These are phyloP conservation scores for Irena cyanogastra DNA, from an alignment of 2,113 vertebrate genomes.

Conservation along the genomic window DNA sequence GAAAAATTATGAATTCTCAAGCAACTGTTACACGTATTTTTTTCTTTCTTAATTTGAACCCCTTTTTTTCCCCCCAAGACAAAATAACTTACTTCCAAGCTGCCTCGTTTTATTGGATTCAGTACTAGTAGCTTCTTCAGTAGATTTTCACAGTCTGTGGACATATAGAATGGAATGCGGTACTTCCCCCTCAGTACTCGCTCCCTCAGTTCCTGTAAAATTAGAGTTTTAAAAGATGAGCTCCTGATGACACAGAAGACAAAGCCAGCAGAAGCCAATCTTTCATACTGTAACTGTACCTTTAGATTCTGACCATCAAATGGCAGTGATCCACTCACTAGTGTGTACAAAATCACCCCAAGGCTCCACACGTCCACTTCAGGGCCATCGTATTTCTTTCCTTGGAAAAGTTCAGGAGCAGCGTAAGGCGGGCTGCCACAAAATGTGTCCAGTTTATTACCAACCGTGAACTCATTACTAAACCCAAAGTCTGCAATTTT, in stretches of 20 bases:
- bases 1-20: background rate
- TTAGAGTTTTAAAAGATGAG: background rate
- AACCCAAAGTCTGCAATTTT: conserved; percentile 99
- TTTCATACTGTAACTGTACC: conserved; percentile 65
- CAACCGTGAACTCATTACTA: conserved; percentile 95
- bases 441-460: conserved; percentile 96
- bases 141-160: conserved; percentile 98
- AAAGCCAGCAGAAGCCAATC: background rate
- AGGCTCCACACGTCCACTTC: conserved; percentile 98
- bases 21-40: background rate
- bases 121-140: conserved; percentile 94
- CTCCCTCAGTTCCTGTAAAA: conserved; percentile 87
- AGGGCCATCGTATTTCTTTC: conserved; percentile 94
- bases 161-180: conserved; percentile 99
- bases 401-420: conserved; percentile 95
- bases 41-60: background rate
- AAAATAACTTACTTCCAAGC: conserved; percentile 84
- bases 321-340: conserved; percentile 94
- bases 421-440: conserved; percentile 95
- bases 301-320: conserved; percentile 97
- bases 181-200: conserved; percentile 94
- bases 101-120: conserved; percentile 93
- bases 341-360: conserved; percentile 92
- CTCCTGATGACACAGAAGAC: background rate
- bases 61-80: background rate